Evolutionary conservation across 2,113 vertebrate genomes (phyloP), one percentile per base, ranked within the genome.

Genomic region (Catagonus wagneri): DNA sequence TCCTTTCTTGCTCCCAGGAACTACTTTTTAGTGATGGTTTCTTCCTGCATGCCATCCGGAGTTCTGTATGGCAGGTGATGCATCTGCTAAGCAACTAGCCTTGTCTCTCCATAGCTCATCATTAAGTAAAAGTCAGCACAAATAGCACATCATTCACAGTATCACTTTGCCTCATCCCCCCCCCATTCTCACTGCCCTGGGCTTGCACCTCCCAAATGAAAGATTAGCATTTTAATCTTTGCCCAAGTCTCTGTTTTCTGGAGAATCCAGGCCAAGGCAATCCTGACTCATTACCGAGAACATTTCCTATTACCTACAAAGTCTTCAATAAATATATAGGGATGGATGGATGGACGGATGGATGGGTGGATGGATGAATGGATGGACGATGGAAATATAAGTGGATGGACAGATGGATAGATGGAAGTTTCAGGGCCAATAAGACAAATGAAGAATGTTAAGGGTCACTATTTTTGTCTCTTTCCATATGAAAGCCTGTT

Each of bases 321-420:
- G 34, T 12, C 63, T 25, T 58, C 34, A 50, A 20, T 17, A 22
- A 56, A 3, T 80, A 36, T 29, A 54, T 7, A 56, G 19, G 14
- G 65, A 44, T 20, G 54, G 69, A 44, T 2, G 13, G 32, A 10
- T 13, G 39, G 68, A 34, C n/a, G n/a, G n/a, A n/a, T n/a, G n/a
- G n/a, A n/a, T n/a, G n/a, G n/a, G n/a, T 4, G 3, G 27, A 50
- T 3, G 27, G 25, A 32, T 39, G 66, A 32, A 3, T 11, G 56
- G 29, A 4, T 25, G 19, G 15, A 29, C 0, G n/a, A n/a, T n/a
- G n/a, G n/a, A n/a, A n/a, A n/a, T n/a, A n/a, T n/a, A 13, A 22
- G 52, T 19, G 25, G 79, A 3, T 0, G 1, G 29, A 19, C 0
- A 7, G n/a, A 29, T 2, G 7, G 50, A 39, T 44, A 2, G 23